Percentiles rank a stretch among this genome's conserved stretches.
These are phyloP conservation scores for Dromas ardeola DNA, from an alignment of 2,113 vertebrate species.

Conservation along the genomic window DNA sequence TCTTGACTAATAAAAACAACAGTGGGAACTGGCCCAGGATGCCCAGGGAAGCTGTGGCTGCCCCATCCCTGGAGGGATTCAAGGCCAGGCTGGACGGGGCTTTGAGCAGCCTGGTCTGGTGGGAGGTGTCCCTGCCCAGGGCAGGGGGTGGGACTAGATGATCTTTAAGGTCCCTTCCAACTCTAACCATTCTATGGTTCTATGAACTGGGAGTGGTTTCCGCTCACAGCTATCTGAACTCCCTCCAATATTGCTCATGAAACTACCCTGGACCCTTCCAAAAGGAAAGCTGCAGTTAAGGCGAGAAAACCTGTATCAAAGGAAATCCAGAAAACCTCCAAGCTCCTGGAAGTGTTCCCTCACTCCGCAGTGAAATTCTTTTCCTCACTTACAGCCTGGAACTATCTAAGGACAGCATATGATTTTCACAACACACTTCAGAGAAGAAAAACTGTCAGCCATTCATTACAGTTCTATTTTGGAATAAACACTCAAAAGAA, in stretches of 20 bases:
- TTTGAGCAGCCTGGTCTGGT: background rate
- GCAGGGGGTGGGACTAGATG: background rate
- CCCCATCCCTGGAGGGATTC: background rate
- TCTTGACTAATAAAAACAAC: background rate
- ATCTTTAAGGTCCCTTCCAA: background rate
- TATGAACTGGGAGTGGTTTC: background rate
- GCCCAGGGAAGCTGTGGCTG: background rate
- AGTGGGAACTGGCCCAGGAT: background rate
- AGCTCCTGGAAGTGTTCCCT: background rate
- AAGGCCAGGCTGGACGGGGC: background rate
- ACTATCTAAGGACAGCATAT: background rate
- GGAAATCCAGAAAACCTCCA: background rate
- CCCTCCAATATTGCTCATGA: background rate
- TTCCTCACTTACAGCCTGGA: background rate
- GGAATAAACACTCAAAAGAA: conserved; percentile 1
- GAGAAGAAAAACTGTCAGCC: background rate
- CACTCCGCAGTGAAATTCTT: background rate
- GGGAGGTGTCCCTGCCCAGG: background rate
- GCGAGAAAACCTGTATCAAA: background rate
- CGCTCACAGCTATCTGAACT: background rate
- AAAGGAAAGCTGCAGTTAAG: background rate
- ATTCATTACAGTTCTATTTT: background rate
- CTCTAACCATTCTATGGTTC: background rate
- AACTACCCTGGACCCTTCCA: background rate
- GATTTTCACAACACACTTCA: background rate